phyloP scores from a whole-genome alignment of 2,113 vertebrate genomes.

The Stigmatopora argus region DNA sequence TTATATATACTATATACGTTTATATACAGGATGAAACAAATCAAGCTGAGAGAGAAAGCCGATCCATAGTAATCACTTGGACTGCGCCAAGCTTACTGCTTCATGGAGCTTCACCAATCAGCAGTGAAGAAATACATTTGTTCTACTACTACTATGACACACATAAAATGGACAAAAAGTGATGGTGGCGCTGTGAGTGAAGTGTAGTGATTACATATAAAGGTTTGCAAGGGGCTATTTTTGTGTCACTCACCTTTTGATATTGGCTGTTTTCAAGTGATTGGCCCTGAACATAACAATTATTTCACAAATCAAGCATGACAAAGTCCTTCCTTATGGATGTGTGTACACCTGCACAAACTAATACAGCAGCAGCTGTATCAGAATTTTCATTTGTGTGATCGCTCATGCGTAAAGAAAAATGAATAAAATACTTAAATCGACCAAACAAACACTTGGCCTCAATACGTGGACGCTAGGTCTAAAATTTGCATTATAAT shows the following conservation, averaged over 20 bases:
- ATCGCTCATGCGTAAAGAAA: too few species aligned
- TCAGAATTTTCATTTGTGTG: too few species aligned
- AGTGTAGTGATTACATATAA: slow-evolving; percentile 40
- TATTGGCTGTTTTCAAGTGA: not conserved
- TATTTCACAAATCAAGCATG: not conserved
- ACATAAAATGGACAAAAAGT: slow-evolving; percentile 13
- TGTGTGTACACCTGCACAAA: not conserved
- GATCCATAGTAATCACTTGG: slow-evolving; percentile 72
- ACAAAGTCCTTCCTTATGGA: not conserved
- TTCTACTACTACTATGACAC: slow-evolving; percentile 27
- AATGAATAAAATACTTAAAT: too few species aligned
- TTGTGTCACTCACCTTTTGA: slow-evolving; percentile 24
- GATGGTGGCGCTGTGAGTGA: slow-evolving; percentile 38
- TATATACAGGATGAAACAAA: slow-evolving; percentile 60
- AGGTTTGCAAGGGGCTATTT: slow-evolving; percentile 11
- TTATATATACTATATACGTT: too few species aligned
- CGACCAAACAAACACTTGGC: too few species aligned
- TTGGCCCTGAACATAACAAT: not conserved
- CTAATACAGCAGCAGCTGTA: too few species aligned
- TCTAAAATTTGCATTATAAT: too few species aligned
- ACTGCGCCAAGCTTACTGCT: slow-evolving; percentile 64
- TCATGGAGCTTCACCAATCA: slow-evolving; percentile 64
- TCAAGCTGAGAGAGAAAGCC: slow-evolving; percentile 62
- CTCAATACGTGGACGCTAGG: too few species aligned
- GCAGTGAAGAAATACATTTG: slow-evolving; percentile 62